Base-by-base conservation (phyloP, 2,888 invertebrate genomes). In the Chloroclysta siterata region DNA sequence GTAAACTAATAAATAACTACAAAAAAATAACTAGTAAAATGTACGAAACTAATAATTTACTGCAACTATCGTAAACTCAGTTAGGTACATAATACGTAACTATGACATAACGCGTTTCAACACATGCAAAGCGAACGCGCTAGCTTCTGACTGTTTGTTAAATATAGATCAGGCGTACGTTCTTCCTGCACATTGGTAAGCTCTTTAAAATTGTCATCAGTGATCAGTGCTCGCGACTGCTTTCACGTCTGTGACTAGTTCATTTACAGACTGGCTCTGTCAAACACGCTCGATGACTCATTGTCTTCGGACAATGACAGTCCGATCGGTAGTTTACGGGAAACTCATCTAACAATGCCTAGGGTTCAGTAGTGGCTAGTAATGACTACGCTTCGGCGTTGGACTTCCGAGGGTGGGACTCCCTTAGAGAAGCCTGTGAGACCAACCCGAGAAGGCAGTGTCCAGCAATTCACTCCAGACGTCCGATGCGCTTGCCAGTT, bases 401-500 rank as follows among this genome's bases (percentile, higher is more conserved):
- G 96, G 85, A 94, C 94, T 78, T 95, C 96, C 73, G 95, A 95
- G 86, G 96, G 96, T 75, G 94, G 94, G 60, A 87, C 94, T 80
- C 95, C 94, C 63, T 84, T 94, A 78, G 93, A 94, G 77, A 95
- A 94, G 80, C 93, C 94, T 69, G 93, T 95, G 78, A 94, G 95
- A 81, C 95, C 95, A 60, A 96, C 96, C 66, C 94, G 96, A 78
- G 95, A 95, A 82, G 95, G 95, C 81, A 95, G 96, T 82, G 95
- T 95, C 71, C 94, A 95, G 76, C 94, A 95, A 74, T 94, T 94
- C 75, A 95, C 97, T 65, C 94, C 96, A 80, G 97, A 97, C 84
- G 97, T 97, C 68, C 95, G 97, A 75, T 97, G 97, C 88, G 97
- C 94, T 73, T 97, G 97, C 91, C 97, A 97, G 91, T 97, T 95